A percentile compares a stretch with the other conserved stretches of the same genome.
These are phyloP conservation scores for Perccottus glenii DNA, from an alignment of 2,113 vertebrate genomes.

Conservation along the genomic window DNA sequence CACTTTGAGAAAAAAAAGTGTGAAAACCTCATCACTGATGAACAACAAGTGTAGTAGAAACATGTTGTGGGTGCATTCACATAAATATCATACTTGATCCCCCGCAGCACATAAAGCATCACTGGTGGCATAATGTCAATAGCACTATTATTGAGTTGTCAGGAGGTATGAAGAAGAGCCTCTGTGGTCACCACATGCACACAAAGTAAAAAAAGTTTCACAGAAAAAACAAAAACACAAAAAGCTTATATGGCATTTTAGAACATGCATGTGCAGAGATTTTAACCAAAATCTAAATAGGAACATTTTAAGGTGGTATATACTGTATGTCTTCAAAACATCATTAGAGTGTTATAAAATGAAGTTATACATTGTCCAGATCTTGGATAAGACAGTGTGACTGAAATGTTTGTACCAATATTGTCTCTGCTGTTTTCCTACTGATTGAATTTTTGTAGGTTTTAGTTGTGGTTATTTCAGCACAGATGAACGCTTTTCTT, in stretches of 20 bases:
- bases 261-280: no score
- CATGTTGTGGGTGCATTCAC: constrained; percentile 23
- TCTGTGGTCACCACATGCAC: constrained; percentile 25
- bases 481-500: no score
- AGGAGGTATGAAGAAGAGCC: constrained; percentile 47
- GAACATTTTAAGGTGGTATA: no score
- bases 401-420: no score
- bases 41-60: constrained; percentile 4
- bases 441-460: no score
- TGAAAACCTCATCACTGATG: constrained; percentile 21
- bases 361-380: no score
- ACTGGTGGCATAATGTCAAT: constrained; percentile 68
- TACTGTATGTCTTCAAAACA: no score
- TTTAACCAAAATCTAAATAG: no score
- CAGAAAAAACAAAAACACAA: background rate
- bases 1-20: background rate
- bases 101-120: constrained; percentile 46
- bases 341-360: no score
- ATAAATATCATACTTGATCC: constrained; percentile 51
- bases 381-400: no score
- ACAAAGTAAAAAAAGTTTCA: constrained; percentile 17
- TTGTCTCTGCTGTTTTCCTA: no score
- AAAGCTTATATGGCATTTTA: constrained; percentile 1
- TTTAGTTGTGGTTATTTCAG: no score
- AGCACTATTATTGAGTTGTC: constrained; percentile 65